These are phyloP conservation scores for Leuciscus waleckii DNA, from an alignment of 2,797 vertebrate genomes.

Conservation along the genomic window DNA sequence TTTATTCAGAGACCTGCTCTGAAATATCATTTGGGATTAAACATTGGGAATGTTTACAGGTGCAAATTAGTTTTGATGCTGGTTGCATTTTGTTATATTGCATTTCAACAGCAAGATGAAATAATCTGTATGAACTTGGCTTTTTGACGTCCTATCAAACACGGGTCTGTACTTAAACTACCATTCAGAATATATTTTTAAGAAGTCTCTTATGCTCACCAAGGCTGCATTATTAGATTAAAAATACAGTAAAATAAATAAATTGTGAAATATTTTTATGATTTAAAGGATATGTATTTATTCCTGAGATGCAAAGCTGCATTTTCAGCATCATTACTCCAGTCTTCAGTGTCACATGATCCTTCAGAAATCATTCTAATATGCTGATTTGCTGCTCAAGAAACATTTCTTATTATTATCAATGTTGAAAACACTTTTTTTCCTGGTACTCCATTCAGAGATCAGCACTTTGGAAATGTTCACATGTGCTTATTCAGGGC, in stretches of 20 bases:
- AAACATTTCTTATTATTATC: too few species aligned
- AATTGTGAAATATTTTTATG: not conserved
- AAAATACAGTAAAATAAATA: not conserved
- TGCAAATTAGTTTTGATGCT: not conserved
- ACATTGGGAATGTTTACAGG: not conserved
- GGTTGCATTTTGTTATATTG: not conserved
- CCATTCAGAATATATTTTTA: not conserved
- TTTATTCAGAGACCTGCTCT: not conserved
- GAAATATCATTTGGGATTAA: not conserved
- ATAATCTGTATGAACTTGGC: not conserved
- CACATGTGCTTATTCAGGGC: too few species aligned
- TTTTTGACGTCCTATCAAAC: not conserved
- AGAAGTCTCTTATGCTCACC: not conserved
- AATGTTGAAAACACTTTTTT: too few species aligned
- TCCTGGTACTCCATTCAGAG: too few species aligned
- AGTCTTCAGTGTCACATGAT: not conserved
- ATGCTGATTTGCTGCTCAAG: not conserved
- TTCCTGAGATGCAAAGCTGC: too few species aligned
- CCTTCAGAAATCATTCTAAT: not conserved
- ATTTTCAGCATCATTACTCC: not conserved
- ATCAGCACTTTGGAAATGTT: too few species aligned
- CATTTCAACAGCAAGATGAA: not conserved
- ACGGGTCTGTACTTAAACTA: not conserved
- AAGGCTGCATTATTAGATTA: not conserved
- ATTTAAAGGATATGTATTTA: not conserved